Base-by-base conservation (phyloP, 1,140 invertebrate genomes). In the Caenorhabditis latens region DNA sequence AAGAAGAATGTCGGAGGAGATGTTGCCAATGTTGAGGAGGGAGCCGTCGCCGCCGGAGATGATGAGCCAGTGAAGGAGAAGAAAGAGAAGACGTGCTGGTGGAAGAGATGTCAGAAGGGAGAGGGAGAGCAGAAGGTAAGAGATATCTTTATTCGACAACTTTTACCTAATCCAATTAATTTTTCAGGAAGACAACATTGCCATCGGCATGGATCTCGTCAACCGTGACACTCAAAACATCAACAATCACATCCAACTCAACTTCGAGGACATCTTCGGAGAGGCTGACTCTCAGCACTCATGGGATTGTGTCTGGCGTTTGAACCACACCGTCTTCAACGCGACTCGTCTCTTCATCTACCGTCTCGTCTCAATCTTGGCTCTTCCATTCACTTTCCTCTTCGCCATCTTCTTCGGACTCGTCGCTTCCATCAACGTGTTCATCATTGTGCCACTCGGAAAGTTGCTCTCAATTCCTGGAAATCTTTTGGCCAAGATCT, bases 221-320 rank as follows among this genome's bases (percentile, higher is more conserved):
- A 57, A 88, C 53, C 55, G 87, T 19, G 87, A 88, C 57, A 21
- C 43, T 32, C 65, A 87, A 2, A 48, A n/a, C 40, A 67, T 88
- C 58, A 87, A 87, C 87, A 84, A 87, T 16, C 85, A 88, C 57
- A 79, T 88, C 57, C 40, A 86, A n/a, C 50, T 87, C 50, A 57
- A 32, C 85, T 94, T 94, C 88, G 94, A 94, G 87, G 94, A 94
- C 89, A 90, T 94, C 24, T 88, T 94, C 19, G 94, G 93, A 3
- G 94, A 94, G 87, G 93, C 94, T 14, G 92, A 93, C 43, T 91
- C 91, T 16, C 90, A 90, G 24, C 94, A 94, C 58, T 92, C 93
- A 58, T 92, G 93, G 75, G 93, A 94, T 83, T 93, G 92, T 83
- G 91, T 93, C 7, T 94, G 94, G 94, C 90, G 90, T 57, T 83